Evolutionary conservation across 2,797 vertebrate genomes (phyloP).

Genomic region (Clarias pachynema): DNA sequence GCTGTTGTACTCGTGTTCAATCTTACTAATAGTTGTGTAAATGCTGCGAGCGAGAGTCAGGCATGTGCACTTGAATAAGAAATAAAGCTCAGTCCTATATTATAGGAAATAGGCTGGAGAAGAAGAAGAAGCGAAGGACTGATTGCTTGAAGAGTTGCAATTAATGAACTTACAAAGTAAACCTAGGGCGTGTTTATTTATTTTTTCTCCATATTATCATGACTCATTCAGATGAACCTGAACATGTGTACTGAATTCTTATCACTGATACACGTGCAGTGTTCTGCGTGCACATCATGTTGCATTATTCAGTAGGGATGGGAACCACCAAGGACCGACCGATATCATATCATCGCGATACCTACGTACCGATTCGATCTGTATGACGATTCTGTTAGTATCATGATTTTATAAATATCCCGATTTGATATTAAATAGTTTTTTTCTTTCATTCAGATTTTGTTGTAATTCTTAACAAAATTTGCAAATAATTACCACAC

Average conservation of each 20-base stretch:
- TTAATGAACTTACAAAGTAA: neutral
- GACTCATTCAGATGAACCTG: neutral
- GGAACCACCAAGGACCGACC: no score
- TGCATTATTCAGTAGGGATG: neutral
- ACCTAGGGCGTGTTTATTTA: neutral
- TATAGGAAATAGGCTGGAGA: neutral
- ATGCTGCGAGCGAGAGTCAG: neutral
- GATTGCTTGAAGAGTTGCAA: neutral
- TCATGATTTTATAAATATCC: no score
- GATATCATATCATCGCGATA: no score
- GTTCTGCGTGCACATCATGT: neutral
- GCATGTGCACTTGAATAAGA: neutral
- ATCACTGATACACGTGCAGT: neutral
- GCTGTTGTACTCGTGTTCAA: neutral
- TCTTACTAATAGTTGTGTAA: neutral
- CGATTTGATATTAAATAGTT: no score
- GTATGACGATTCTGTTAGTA: no score
- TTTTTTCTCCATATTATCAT: neutral
- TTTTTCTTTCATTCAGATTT: no score
- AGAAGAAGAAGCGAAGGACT: neutral
- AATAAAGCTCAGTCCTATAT: neutral
- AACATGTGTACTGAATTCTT: neutral
- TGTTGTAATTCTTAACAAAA: no score
- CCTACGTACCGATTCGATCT: no score
- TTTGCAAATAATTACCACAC: no score